phyloP scores from a whole-genome alignment of 2,888 invertebrate genomes.

The Drosophila phalerata region DNA sequence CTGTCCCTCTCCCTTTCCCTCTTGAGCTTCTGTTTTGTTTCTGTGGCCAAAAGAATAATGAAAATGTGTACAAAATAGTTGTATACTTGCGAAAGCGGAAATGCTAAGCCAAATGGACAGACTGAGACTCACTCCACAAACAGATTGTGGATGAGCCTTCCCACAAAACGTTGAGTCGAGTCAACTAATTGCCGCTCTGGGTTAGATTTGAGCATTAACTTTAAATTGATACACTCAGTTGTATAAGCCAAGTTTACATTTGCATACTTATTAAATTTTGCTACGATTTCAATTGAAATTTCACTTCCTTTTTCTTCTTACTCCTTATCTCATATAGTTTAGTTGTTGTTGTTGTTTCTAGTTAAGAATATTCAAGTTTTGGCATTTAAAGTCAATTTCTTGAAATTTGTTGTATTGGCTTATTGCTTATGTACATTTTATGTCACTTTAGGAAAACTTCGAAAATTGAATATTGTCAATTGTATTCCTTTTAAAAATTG shows the following conservation, averaged over 20 bases:
- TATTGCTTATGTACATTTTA: background rate
- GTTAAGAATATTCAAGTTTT: background rate
- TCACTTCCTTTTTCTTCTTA: background rate
- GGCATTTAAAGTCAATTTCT: background rate
- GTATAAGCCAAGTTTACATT: conserved; percentile 30
- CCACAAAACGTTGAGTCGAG: conserved; percentile 13
- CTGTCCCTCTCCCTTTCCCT: background rate
- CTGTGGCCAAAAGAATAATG: conserved; percentile 65
- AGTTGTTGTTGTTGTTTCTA: background rate
- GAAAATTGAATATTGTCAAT: background rate
- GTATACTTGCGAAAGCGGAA: conserved; percentile 43
- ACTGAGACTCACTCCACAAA: conserved; percentile 11
- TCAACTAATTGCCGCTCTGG: conserved; percentile 54
- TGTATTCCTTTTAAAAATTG: background rate
- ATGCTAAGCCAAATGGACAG: conserved; percentile 46
- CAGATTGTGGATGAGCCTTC: background rate
- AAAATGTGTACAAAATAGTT: conserved; percentile 46
- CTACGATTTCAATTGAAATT: conserved; percentile 31
- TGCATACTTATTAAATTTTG: conserved; percentile 41
- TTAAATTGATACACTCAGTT: conserved; percentile 48
- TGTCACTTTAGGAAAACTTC: background rate
- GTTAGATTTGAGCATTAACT: conserved; percentile 40
- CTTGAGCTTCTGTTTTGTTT: conserved; percentile 23
- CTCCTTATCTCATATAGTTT: background rate
- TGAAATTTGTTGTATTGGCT: background rate